phyloP scores from a whole-genome alignment of 2,113 vertebrate genomes.

The Naja naja region DNA sequence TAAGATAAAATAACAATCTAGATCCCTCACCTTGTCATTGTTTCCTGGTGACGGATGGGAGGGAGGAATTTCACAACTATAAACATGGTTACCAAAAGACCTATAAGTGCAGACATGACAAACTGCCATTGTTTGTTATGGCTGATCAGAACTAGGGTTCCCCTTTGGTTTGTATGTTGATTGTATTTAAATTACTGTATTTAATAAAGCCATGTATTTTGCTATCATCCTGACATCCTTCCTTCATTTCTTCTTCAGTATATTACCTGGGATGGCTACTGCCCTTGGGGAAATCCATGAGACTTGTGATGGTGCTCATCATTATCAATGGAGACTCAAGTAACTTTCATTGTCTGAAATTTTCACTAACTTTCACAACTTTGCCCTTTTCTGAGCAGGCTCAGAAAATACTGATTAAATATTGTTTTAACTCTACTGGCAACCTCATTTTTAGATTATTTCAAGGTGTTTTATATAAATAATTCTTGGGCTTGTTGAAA shows the following conservation, averaged over 20 bases:
- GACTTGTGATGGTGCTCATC: background rate
- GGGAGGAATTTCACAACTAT: background rate
- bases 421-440: background rate
- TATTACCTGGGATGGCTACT: background rate
- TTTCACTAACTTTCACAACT: background rate
- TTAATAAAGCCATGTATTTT: background rate
- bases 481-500: background rate
- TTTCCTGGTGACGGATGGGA: background rate
- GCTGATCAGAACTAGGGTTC: background rate
- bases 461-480: background rate
- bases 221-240: background rate
- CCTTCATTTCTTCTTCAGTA: background rate
- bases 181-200: background rate
- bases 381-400: background rate
- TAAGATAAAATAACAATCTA: background rate
- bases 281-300: background rate
- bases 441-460: background rate
- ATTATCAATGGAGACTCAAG: background rate
- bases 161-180: background rate
- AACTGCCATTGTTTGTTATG: background rate
- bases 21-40: background rate
- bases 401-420: background rate
- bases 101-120: background rate
- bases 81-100: background rate
- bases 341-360: background rate